A percentile compares a stretch with the other conserved stretches of the same genome.
These are phyloP conservation scores for Larimichthys polyactis DNA, from an alignment of 2,113 vertebrate species.

Conservation along the genomic window DNA sequence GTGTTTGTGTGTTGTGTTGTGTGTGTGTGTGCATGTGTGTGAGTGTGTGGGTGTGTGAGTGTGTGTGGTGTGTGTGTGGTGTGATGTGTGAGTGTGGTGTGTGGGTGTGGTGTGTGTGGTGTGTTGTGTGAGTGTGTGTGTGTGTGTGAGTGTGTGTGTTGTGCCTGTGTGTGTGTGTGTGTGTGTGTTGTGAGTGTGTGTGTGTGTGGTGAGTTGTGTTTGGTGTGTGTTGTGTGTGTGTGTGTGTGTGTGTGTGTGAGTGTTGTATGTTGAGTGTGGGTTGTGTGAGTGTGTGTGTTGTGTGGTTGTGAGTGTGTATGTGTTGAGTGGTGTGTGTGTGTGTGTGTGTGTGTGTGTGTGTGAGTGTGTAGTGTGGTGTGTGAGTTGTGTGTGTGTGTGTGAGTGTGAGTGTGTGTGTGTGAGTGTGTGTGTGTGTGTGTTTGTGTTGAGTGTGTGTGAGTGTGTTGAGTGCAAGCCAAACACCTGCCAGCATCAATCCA, in stretches of 20 bases:
- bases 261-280: constrained; percentile 30
- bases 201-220: too few species aligned
- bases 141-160: constrained; percentile 23
- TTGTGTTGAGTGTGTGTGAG: neutral
- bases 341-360: constrained; percentile 28
- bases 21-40: constrained; percentile 29
- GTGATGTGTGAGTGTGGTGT: constrained; percentile 30
- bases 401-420: constrained; percentile 34
- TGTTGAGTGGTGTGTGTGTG: constrained; percentile 27
- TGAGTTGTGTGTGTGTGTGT: constrained; percentile 7
- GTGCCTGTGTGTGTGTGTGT: constrained; percentile 7
- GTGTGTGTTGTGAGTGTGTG: neutral
- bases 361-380: neutral
- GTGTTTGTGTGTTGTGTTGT: constrained; percentile 23
- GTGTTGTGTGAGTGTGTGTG: constrained; percentile 25
- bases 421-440: constrained; percentile 24
- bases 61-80: constrained; percentile 37
- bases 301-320: constrained; percentile 11
- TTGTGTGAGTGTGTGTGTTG: constrained; percentile 32
- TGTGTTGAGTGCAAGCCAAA: neutral
- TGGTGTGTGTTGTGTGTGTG: constrained; percentile 33
- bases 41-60: neutral
- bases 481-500: constrained; percentile 69
- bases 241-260: neutral
- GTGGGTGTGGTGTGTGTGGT: too few species aligned